These are phyloP conservation scores for Dendropsophus ebraccatus DNA, from an alignment of 2,113 vertebrate genomes.

Conservation along the genomic window DNA sequence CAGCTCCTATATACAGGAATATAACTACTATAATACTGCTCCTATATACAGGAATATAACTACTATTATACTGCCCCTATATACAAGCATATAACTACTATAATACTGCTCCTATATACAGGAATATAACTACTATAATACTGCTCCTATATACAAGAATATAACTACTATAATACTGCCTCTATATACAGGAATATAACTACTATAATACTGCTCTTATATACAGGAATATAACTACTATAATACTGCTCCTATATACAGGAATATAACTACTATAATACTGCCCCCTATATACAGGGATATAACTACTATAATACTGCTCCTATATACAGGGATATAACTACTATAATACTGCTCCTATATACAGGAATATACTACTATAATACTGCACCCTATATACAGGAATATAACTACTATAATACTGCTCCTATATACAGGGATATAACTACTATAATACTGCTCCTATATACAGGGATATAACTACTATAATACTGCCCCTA, in stretches of 20 bases:
- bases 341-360: constrained; percentile 4
- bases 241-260: neutral
- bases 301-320: constrained; percentile 12
- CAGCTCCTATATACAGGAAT: neutral
- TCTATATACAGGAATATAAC: neutral
- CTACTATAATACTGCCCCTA: constrained; percentile 8
- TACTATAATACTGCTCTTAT: constrained; percentile 3
- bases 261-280: constrained; percentile 3
- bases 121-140: neutral
- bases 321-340: neutral
- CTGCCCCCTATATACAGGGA: neutral
- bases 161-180: constrained; percentile 17
- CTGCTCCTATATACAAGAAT: neutral
- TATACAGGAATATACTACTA: neutral
- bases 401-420: constrained; percentile 11
- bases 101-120: constrained; percentile 6
- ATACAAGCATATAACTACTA: constrained; percentile 11
- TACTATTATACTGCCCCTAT: constrained; percentile 7
- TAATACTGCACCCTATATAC: neutral
- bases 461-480: constrained; percentile 1
- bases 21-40: constrained; percentile 16
- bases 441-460: constrained; percentile 6
- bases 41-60: constrained; percentile 7
- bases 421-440: constrained; percentile 8
- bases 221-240: constrained; percentile 1